These are phyloP conservation scores for Strongylocentrotus purpuratus DNA, from an alignment of 35 echinoderm and acorn worm genomes.

Conservation along the genomic window DNA sequence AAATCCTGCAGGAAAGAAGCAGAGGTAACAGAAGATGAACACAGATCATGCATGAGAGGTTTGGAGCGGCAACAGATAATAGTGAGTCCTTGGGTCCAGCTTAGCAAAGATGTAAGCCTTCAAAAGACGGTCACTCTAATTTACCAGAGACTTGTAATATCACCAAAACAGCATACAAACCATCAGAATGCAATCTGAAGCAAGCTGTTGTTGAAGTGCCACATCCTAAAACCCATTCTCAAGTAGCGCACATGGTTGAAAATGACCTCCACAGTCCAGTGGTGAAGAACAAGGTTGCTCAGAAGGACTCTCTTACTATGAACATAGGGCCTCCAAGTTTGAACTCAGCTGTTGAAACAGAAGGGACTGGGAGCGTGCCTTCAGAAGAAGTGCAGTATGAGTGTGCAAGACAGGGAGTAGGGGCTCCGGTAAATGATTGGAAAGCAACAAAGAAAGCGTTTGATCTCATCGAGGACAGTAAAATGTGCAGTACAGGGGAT, in stretches of 20 bases:
- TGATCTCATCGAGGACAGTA: not conserved
- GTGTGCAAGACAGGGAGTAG: not conserved
- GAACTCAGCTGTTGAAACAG: not conserved
- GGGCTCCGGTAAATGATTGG: not conserved
- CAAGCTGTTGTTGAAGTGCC: not conserved
- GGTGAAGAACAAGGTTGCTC: not conserved
- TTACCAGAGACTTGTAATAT: not conserved
- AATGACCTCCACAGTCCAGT: not conserved
- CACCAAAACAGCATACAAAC: not conserved
- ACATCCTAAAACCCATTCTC: not conserved
- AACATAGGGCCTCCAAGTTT: not conserved
- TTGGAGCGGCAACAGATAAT: not conserved
- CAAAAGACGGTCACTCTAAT: not conserved
- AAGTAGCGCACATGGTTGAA: not conserved
- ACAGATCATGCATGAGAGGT: not conserved
- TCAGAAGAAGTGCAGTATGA: not conserved
- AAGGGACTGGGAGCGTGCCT: not conserved
- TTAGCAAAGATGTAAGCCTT: not conserved
- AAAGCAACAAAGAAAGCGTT: not conserved
- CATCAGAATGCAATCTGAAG: not conserved
- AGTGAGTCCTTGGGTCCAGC: not conserved
- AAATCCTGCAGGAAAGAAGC: not conserved
- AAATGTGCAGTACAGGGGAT: not conserved
- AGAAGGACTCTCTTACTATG: not conserved
- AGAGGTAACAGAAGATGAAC: not conserved